Percentiles rank a stretch among this genome's conserved stretches.
These are phyloP conservation scores for Phortica magna DNA, from an alignment of 2,888 invertebrate genomes.

Conservation along the genomic window DNA sequence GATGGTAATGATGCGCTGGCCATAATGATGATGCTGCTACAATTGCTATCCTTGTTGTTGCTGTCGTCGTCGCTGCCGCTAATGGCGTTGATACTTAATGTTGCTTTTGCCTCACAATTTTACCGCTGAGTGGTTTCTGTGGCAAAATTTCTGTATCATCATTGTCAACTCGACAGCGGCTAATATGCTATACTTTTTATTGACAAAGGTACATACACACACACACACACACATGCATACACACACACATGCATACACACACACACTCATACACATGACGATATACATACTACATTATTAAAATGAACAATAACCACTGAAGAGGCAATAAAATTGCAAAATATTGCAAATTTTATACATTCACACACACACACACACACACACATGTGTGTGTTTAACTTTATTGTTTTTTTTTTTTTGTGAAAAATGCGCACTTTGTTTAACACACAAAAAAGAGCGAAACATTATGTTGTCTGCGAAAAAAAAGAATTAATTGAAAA, in stretches of 20 bases:
- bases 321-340: constrained; percentile 9
- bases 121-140: neutral
- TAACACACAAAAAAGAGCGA: neutral
- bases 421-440: too few species aligned
- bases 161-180: neutral
- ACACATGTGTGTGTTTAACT: neutral
- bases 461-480: neutral
- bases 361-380: too few species aligned
- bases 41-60: too few species aligned
- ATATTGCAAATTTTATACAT: neutral
- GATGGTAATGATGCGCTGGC: constrained; percentile 1
- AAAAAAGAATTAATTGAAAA: constrained; percentile 5
- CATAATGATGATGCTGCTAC: neutral
- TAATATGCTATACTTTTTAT: neutral
- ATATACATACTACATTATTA: neutral
- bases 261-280: neutral
- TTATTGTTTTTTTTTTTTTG: neutral
- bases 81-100: neutral
- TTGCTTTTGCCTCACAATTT: neutral
- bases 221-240: neutral
- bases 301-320: constrained; percentile 9
- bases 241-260: neutral
- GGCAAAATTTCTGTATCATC: neutral
- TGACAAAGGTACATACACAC: neutral
- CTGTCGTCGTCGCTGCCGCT: neutral